Evolutionary conservation across 1,140 invertebrate species (phyloP).

Genomic region (Leptinotarsa undecemlineata): DNA sequence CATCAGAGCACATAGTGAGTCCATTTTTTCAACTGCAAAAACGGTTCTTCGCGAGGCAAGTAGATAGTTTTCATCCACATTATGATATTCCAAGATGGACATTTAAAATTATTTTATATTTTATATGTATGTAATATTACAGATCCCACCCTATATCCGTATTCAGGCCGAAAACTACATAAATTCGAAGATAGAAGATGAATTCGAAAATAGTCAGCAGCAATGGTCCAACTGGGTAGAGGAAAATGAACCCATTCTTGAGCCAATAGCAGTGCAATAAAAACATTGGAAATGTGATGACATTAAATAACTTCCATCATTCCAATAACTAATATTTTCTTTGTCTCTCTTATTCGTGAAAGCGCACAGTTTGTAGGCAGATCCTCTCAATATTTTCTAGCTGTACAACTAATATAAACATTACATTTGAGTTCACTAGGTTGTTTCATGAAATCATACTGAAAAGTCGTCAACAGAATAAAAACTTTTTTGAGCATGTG

Average conservation of each 20-base stretch:
- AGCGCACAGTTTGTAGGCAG: neutral
- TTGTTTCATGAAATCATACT: neutral
- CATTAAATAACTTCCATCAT: neutral
- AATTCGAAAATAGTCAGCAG: slow-evolving; percentile 32
- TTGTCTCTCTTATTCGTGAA: neutral
- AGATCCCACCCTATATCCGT: slow-evolving; percentile 41
- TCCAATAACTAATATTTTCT: neutral
- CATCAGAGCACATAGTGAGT: no score
- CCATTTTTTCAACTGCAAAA: no score
- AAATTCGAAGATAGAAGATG: slow-evolving; percentile 40
- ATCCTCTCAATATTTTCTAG: neutral
- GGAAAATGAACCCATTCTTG: slow-evolving; percentile 38
- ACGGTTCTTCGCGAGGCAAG: no score
- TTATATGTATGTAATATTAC: neutral
- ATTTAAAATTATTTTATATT: no score
- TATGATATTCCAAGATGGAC: no score
- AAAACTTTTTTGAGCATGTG: no score
- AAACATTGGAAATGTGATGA: neutral
- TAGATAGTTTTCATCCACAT: no score
- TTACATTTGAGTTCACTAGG: neutral
- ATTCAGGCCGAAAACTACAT: slow-evolving; percentile 40
- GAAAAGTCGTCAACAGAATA: neutral
- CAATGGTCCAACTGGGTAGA: slow-evolving; percentile 41
- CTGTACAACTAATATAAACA: neutral
- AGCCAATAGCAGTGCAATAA: slow-evolving; percentile 41